phyloP scores from a whole-genome alignment of 2,888 invertebrate genomes.

The Hydrotaea cyrtoneurina region DNA sequence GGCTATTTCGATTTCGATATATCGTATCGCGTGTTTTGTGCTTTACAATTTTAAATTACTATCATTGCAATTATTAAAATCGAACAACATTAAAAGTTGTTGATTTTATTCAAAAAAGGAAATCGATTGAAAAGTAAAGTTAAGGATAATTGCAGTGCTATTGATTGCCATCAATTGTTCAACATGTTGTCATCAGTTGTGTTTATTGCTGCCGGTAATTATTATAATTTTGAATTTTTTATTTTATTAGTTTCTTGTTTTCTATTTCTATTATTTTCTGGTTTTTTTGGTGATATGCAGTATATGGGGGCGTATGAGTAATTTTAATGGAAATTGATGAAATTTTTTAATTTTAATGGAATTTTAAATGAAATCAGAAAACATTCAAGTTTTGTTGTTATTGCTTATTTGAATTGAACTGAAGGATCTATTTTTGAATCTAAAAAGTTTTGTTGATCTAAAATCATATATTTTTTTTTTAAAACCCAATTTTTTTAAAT shows the following conservation, averaged over 20 bases:
- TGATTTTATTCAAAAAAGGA: not conserved
- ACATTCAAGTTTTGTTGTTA: too few species aligned
- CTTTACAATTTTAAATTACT: constrained; percentile 2
- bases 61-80: not conserved
- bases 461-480: too few species aligned
- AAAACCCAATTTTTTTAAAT: too few species aligned
- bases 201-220: constrained; percentile 58
- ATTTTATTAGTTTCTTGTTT: not conserved
- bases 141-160: constrained; percentile 30
- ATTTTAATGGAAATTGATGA: too few species aligned
- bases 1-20: not conserved
- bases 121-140: constrained; percentile 27
- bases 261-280: not conserved
- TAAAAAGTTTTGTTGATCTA: too few species aligned
- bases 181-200: constrained; percentile 57
- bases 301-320: not conserved
- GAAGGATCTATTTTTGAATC: too few species aligned
- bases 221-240: not conserved
- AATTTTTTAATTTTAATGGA: too few species aligned
- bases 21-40: constrained; percentile 57
- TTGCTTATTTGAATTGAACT: too few species aligned
- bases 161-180: constrained; percentile 14
- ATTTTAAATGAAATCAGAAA: too few species aligned
- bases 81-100: not conserved
- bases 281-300: not conserved